A percentile compares a stretch with the other conserved stretches of the same genome.
Conservation (phyloP, 1,140 invertebrate species). For the Adelges cooleyi region DNA sequence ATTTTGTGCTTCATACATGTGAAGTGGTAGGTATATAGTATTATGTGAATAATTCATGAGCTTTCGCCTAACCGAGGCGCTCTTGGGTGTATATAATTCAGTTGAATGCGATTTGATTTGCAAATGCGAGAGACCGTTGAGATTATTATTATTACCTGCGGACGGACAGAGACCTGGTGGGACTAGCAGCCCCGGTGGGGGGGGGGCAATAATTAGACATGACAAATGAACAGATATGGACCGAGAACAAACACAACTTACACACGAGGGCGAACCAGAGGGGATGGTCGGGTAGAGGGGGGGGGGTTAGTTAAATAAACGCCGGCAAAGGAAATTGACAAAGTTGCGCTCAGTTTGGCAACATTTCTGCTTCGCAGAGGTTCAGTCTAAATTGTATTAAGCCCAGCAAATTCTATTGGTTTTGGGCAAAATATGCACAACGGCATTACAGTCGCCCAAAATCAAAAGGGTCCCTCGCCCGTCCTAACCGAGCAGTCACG, state of each 20-base stretch:
- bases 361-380: neutral
- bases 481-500: too few species aligned
- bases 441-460: neutral
- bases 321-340: slow-evolving; percentile 15
- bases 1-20: neutral
- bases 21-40: too few species aligned
- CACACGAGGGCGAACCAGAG: neutral
- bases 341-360: neutral
- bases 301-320: neutral
- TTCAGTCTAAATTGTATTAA: slow-evolving; percentile 18
- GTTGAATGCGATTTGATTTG: slow-evolving; percentile 25
- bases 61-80: neutral
- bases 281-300: neutral
- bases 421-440: slow-evolving; percentile 8
- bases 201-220: slow-evolving; percentile 6
- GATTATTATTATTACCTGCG: slow-evolving; percentile 26
- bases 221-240: slow-evolving; percentile 5
- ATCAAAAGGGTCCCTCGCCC: too few species aligned
- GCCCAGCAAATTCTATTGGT: slow-evolving; percentile 3
- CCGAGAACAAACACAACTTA: slow-evolving; percentile 9
- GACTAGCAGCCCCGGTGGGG: neutral
- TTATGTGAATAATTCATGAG: slow-evolving; percentile 26
- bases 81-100: slow-evolving; percentile 15
- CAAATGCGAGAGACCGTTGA: slow-evolving; percentile 8
- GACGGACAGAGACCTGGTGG: neutral